These are phyloP conservation scores for Epizoanthus illoricatus DNA, from an alignment of 92 coral and sea anemone species.

Conservation along the genomic window DNA sequence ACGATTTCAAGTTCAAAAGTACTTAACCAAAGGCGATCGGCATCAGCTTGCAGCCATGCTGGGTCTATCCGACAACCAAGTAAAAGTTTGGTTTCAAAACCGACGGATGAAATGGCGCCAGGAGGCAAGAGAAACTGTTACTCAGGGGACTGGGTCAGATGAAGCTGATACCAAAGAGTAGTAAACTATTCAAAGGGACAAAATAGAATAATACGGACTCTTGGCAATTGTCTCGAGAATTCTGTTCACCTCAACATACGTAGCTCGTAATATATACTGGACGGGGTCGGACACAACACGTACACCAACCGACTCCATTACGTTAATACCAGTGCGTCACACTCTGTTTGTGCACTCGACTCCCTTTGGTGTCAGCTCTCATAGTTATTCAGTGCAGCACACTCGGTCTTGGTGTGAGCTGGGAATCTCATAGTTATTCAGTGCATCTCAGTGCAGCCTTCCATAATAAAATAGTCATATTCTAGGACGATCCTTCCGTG, in stretches of 20 bases:
- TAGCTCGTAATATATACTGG: background rate
- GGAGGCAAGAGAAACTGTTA: conserved; percentile 84
- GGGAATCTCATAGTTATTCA: too few species aligned
- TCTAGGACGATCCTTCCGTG: too few species aligned
- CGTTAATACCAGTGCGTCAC: too few species aligned
- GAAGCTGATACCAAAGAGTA: conserved; percentile 45
- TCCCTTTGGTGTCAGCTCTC: too few species aligned
- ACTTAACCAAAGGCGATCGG: conserved; percentile 95
- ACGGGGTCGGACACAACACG: too few species aligned
- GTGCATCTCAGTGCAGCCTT: too few species aligned
- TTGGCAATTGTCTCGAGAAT: background rate
- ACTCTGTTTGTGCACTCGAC: too few species aligned
- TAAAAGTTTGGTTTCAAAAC: conserved; percentile 99
- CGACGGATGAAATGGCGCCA: conserved; percentile 99
- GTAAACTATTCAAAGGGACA: background rate
- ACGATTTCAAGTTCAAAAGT: conserved; percentile 95
- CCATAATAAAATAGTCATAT: too few species aligned
- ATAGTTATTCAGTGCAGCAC: too few species aligned
- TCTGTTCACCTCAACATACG: background rate
- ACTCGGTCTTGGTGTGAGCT: too few species aligned
- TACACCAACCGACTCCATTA: too few species aligned
- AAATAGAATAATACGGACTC: background rate
- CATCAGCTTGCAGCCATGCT: conserved; percentile 97
- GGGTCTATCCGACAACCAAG: conserved; percentile 97
- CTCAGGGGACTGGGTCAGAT: conserved; percentile 56